Conservation (phyloP, 2,113 vertebrate species). For the Agelaius tricolor region DNA sequence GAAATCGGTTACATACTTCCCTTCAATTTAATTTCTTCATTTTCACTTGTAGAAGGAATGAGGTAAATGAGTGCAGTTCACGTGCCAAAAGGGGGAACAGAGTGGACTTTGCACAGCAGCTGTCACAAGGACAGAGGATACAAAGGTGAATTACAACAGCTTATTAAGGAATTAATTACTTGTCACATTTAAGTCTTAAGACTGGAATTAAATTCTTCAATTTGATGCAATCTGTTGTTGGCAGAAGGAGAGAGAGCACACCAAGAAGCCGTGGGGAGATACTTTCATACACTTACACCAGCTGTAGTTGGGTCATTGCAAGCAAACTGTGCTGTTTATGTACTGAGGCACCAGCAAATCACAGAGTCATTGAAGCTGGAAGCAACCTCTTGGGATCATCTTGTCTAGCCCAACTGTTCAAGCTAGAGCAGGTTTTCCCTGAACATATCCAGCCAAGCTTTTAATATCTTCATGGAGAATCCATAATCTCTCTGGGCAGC, state of each 20-base stretch:
- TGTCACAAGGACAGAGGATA: neutral
- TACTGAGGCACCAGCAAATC: neutral
- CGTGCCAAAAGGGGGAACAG: neutral
- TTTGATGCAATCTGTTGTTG: neutral
- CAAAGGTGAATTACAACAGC: neutral
- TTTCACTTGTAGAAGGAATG: neutral
- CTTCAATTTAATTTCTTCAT: neutral
- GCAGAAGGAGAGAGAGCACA: neutral
- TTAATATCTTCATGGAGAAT: neutral
- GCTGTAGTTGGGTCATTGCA: neutral
- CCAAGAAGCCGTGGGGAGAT: neutral
- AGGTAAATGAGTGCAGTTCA: neutral
- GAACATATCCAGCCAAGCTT: neutral
- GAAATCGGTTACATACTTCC: neutral
- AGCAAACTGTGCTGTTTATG: neutral
- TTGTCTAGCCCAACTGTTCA: neutral
- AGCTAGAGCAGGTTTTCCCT: neutral
- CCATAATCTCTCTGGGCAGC: neutral
- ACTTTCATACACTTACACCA: neutral
- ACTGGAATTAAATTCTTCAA: neutral
- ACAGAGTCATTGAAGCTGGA: neutral
- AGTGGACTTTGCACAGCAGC: neutral
- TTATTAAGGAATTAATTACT: neutral
- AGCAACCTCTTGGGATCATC: neutral
- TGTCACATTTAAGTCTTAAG: neutral